Conservation (phyloP, 2,797 vertebrate species). For the Lophotriccus pileatus region DNA sequence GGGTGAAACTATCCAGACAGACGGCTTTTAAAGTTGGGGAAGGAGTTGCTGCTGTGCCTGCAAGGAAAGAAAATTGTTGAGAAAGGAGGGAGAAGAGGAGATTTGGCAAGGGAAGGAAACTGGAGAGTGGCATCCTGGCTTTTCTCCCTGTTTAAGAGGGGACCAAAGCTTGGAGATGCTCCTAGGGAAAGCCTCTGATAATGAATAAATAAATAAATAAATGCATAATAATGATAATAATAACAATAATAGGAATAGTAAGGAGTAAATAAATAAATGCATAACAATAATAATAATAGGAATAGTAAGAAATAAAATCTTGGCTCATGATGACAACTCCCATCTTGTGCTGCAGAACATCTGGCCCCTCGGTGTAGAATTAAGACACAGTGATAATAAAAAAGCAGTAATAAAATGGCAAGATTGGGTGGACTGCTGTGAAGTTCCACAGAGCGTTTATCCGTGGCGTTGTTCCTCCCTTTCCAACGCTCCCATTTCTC, state of each 20-base stretch:
- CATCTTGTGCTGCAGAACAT: rapidly evolving
- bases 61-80: background rate
- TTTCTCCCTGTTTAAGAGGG: background rate
- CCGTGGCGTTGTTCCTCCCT: too few species aligned
- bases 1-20: background rate
- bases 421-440: background rate
- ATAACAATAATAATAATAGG: background rate
- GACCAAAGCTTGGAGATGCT: background rate
- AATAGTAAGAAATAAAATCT: background rate
- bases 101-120: background rate
- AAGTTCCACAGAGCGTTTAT: background rate
- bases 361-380: background rate
- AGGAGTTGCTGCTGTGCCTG: background rate
- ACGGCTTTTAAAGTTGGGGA: background rate
- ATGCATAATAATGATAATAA: background rate
- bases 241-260: background rate
- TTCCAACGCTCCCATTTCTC: background rate
- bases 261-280: background rate
- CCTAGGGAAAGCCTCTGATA: background rate
- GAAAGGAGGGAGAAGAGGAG: background rate
- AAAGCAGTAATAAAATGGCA: background rate
- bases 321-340: rapidly evolving
- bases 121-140: background rate
- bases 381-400: rapidly evolving
- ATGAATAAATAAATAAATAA: background rate